Conservation (phyloP, 2,113 vertebrate species). For the Setophaga coronata region DNA sequence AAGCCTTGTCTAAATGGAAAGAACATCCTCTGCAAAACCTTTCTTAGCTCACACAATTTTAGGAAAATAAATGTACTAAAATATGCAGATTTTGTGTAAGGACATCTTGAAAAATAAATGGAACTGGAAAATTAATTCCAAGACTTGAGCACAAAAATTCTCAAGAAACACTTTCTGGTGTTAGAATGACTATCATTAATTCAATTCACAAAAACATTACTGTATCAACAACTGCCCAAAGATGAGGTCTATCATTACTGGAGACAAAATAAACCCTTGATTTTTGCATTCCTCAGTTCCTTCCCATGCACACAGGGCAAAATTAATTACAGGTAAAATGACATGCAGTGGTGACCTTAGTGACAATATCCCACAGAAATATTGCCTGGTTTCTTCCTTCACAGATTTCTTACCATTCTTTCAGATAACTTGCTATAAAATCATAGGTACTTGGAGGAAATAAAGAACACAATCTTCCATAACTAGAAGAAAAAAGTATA, state of each 20-base stretch:
- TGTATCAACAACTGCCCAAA: not conserved
- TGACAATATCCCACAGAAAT: not conserved
- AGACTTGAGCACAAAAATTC: not conserved
- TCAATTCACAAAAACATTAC: not conserved
- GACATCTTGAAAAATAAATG: not conserved
- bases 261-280: not conserved
- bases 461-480: not conserved
- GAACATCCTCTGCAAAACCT: not conserved
- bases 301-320: not conserved
- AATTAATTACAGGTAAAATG: not conserved
- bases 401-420: not conserved
- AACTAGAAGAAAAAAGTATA: not conserved
- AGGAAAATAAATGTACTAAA: not conserved
- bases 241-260: not conserved
- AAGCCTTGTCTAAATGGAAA: not conserved
- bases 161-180: not conserved
- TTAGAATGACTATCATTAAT: not conserved
- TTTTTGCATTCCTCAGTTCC: not conserved
- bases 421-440: not conserved
- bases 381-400: not conserved
- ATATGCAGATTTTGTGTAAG: not conserved
- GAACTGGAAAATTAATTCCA: not conserved
- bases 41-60: not conserved
- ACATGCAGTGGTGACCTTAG: not conserved
- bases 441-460: not conserved